Base-by-base conservation (phyloP, 2,888 invertebrate species). In the Acanthosepion pharaonis region DNA sequence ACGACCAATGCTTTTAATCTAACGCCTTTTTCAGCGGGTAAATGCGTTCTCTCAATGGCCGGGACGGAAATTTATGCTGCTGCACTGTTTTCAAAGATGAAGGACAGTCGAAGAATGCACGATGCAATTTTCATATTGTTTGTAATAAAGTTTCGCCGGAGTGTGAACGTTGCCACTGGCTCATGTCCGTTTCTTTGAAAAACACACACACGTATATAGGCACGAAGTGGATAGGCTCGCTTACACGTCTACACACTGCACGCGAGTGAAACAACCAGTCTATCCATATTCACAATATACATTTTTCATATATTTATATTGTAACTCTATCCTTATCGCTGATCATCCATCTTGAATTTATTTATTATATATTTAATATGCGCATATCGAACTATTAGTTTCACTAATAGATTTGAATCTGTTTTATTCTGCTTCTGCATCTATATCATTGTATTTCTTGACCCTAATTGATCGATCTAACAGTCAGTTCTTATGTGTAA, bases 61-160 rank as follows among this genome's bases (percentile, higher is more conserved):
- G 78, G 18, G 33, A 78, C 78, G 78, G 78, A 78, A 78, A 78
- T 78, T 78, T 78, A 78, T 78, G 78, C 33, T 78, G n/a, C 78
- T n/a, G 78, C 78, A 78, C 78, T 78, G 33, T 78, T 78, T 78
- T 78, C 78, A 78, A 78, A 78, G 78, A 78, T 78, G 33, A 78
- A 78, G 78, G 33, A n/a, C 78, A 78, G n/a, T n/a, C n/a, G 11
- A 78, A 78, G 78, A 78, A 78, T 78, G 59, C 59, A 59, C 59
- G 23, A 59, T 59, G 78, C 78, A 78, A 78, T 78, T 78, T 78
- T 78, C 78, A n/a, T 33, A 78, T 78, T 78, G 78, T 78, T 78
- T 78, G 78, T 78, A 78, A 78, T 78, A 78, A 78, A 78, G 78
- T 78, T 78, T 78, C n/a, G 78, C 78, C 78, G 3, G n/a, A 78